Evolutionary conservation across 2,113 vertebrate genomes (phyloP), one percentile per base, ranked within the genome.

Genomic region (Paralichthys olivaceus): DNA sequence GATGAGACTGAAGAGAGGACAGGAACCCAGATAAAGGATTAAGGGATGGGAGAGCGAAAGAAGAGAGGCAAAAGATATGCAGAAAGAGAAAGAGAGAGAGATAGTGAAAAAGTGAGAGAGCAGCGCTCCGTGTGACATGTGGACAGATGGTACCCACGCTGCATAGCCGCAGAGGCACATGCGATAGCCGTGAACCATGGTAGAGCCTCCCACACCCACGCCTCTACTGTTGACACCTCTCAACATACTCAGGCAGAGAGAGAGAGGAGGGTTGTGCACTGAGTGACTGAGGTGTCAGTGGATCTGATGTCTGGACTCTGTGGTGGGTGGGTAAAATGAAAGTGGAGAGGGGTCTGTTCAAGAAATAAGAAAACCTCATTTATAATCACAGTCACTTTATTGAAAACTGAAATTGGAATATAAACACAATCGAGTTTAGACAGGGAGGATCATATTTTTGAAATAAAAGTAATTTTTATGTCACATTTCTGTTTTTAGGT

Each of bases 141-240:
- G 9, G 89, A 93, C 89, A 92, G 91, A 92, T 92, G 92, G 90
- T 79, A 72, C 84, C 77, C 82, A 89, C 79, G 51, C 84, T 87
- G 87, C 84, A 84, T 64, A 75, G 87, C 66, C 49, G 23, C 49
- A 22, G 59, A 84, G 80, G 77, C 86, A 90, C 88, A 93, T 85
- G 83, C 45, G 85, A 90, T 87, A 90, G 92, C 90, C 83, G 90
- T 90, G 89, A 91, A 92, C 80, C 84, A 79, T 85, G 75, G 54
- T 69, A 20, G 83, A 84, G 80, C 79, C 84, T 81, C 83, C 79
- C 83, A 85, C 87, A 88, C 89, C 90, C 88, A 90, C 81, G 85
- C 85, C 84, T 91, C 75, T 81, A 84, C 77, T 80, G 80, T 80
- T 89, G 87, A 90, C 84, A 90, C 89, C 84, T 91, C 85, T 89